Base-by-base conservation (phyloP, 2,888 invertebrate genomes). In the Himalopsyche anomala region DNA sequence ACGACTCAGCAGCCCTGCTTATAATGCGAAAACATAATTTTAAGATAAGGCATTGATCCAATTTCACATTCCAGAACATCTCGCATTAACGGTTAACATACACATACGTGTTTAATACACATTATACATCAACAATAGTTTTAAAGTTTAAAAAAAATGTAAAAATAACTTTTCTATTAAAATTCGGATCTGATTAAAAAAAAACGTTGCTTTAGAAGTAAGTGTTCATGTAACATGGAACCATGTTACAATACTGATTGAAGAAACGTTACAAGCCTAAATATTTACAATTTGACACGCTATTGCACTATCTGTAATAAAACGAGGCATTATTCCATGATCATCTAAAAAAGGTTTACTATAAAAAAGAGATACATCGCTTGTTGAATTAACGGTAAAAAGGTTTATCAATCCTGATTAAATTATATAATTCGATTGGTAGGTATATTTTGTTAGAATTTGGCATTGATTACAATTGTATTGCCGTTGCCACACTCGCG, bases 231-330 rank as follows among this genome's bases (percentile, higher is more conserved):
- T 19, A 19, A 19, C 51, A 12, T 51, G 45, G 45, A 45, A 45
- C 19, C 19, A 19, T 62, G 62, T 62, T 56, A 0, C 62, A 62
- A 62, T 62, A 62, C 62, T 62, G 19, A 62, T 62, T 19, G 62
- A 62, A 19, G 62, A 62, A 62, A 62, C 62, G 62, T 62, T 62
- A 62, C 28, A 62, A 28, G 62, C 62, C 15, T 62, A 62, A 62
- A 62, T 62, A 62, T 62, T 19, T 19, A 19, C 19, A 62, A 62
- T 62, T n/a, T 62, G 62, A 62, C 62, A 19, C 19, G 62, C 62
- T 62, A 62, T 62, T 19, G 62, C 62, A 28, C 19, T 62, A 19
- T 62, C 19, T 19, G 19, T 9, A n/a, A 62, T 62, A 19, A 62
- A 62, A 62, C 62, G 19, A 62, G 19, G 19, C 28, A 19, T 62